Evolutionary conservation across 2,888 invertebrate species (phyloP).

Genomic region (Metacarcinus magister): DNA sequence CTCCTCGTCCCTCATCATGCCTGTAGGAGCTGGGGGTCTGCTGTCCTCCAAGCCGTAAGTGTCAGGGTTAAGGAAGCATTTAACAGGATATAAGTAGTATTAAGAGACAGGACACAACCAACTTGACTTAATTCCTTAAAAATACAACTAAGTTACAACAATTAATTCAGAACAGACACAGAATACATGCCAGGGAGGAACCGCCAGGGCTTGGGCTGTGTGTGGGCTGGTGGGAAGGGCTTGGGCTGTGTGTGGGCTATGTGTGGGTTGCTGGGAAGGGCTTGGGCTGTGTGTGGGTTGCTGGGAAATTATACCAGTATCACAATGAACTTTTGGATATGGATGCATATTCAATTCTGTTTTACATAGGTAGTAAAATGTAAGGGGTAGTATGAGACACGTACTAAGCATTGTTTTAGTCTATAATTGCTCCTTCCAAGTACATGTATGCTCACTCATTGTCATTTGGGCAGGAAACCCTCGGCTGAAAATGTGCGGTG

Average conservation of each 20-base stretch:
- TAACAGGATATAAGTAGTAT: not conserved
- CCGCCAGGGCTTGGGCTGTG: too few species aligned
- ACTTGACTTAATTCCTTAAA: not conserved
- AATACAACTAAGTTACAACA: not conserved
- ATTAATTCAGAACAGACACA: too few species aligned
- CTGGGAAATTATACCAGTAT: not conserved
- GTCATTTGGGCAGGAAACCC: constrained; percentile 79
- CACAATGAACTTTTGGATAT: not conserved
- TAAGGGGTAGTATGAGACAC: not conserved
- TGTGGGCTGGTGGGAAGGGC: too few species aligned
- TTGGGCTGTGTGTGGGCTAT: too few species aligned
- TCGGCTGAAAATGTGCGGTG: constrained; percentile 88
- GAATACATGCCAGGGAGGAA: too few species aligned
- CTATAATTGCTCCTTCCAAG: not conserved
- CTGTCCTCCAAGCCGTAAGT: constrained; percentile 54
- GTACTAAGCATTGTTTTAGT: not conserved
- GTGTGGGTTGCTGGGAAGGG: too few species aligned
- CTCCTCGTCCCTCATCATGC: not conserved
- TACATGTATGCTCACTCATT: not conserved
- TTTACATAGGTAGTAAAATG: not conserved
- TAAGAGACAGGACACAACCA: not conserved
- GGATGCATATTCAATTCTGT: not conserved
- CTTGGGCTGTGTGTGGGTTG: too few species aligned
- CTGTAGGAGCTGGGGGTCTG: constrained; percentile 54
- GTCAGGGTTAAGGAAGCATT: not conserved